phyloP scores from a whole-genome alignment of 2,888 invertebrate species.

The Agrochola lota region DNA sequence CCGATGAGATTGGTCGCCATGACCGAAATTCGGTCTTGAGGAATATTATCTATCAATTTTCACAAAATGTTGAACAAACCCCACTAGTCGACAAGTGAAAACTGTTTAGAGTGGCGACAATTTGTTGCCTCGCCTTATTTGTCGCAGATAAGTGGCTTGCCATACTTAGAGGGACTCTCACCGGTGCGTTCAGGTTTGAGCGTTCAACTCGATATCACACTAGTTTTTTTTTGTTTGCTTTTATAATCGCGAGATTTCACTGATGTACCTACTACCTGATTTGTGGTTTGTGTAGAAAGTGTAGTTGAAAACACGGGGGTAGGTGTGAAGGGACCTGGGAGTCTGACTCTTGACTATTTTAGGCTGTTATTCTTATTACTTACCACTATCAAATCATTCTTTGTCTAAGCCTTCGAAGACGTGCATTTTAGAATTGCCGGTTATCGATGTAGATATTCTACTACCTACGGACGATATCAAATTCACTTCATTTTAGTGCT shows the following conservation, averaged over 20 bases:
- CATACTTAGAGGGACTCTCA: constrained; percentile 67
- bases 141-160: constrained; percentile 66
- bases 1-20: no score
- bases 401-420: background rate
- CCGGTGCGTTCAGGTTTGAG: constrained; percentile 58
- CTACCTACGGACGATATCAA: background rate
- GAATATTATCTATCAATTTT: background rate
- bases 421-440: background rate
- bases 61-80: constrained; percentile 24
- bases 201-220: constrained; percentile 52
- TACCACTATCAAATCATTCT: background rate
- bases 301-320: background rate
- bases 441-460: no score
- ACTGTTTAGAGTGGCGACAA: constrained; percentile 64
- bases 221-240: constrained; percentile 66
- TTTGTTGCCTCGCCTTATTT: constrained; percentile 71
- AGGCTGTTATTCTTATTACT: no score
- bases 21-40: background rate
- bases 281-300: constrained; percentile 23
- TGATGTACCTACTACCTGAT: constrained; percentile 27
- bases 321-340: background rate
- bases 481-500: background rate
- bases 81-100: constrained; percentile 66
- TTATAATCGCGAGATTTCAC: constrained; percentile 58
- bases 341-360: background rate